These are phyloP conservation scores for Heliconius hermathena DNA, from an alignment of 1,140 invertebrate species.

Conservation along the genomic window DNA sequence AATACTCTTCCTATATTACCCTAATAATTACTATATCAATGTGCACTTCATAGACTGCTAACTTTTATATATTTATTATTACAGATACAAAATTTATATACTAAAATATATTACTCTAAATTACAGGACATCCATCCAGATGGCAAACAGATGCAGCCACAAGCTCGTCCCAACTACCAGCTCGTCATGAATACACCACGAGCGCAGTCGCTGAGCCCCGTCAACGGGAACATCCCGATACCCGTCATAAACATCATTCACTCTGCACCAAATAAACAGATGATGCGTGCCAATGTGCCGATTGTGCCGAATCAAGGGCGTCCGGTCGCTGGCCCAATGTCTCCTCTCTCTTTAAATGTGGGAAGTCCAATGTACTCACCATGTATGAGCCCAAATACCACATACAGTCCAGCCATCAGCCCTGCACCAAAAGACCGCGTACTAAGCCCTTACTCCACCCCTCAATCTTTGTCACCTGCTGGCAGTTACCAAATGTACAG, in stretches of 20 bases:
- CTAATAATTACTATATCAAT: slow-evolving; percentile 28
- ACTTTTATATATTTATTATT: background rate
- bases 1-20: slow-evolving; percentile 38
- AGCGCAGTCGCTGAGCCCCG: slow-evolving; percentile 34
- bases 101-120: background rate
- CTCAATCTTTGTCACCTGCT: slow-evolving; percentile 67
- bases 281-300: slow-evolving; percentile 49
- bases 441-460: slow-evolving; percentile 67
- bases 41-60: slow-evolving; percentile 39
- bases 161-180: slow-evolving; percentile 52
- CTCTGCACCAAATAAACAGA: slow-evolving; percentile 47
- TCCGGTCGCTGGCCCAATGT: slow-evolving; percentile 54
- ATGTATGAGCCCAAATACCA: slow-evolving; percentile 63
- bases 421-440: slow-evolving; percentile 64
- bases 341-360: slow-evolving; percentile 65
- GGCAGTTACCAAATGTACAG: slow-evolving; percentile 67
- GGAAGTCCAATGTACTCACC: slow-evolving; percentile 69
- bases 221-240: slow-evolving; percentile 54
- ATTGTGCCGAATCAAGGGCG: slow-evolving; percentile 27
- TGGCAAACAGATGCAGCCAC: slow-evolving; percentile 39
- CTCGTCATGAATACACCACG: slow-evolving; percentile 48
- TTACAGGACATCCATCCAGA: slow-evolving; percentile 60
- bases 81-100: background rate
- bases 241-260: slow-evolving; percentile 68
- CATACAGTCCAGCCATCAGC: slow-evolving; percentile 65